A percentile compares a stretch with the other conserved stretches of the same genome.
These are phyloP conservation scores for Taurulus bubalis DNA, from an alignment of 2,113 vertebrate genomes.

Conservation along the genomic window DNA sequence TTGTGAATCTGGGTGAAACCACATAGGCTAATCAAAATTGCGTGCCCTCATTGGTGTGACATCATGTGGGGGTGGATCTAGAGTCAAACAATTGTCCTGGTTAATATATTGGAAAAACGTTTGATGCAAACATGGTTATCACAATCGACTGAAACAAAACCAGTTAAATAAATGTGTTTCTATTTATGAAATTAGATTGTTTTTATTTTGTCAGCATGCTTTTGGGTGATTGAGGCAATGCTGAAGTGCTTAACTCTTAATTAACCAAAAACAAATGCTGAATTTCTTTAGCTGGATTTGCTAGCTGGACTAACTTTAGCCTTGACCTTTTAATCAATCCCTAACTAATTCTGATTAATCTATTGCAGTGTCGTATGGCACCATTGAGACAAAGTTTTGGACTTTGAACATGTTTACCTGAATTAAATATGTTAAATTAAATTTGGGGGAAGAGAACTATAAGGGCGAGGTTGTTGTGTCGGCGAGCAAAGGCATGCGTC, in stretches of 20 bases:
- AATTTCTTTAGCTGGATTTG: background rate
- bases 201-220: background rate
- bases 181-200: background rate
- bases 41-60: background rate
- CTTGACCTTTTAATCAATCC: background rate
- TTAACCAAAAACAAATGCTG: background rate
- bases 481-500: background rate
- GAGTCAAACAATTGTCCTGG: background rate
- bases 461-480: too few relatives aligned
- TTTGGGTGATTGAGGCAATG: background rate
- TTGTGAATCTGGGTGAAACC: constrained; percentile 2
- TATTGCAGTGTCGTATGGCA: background rate
- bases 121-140: background rate
- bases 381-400: background rate
- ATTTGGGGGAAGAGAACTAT: too few relatives aligned
- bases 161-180: background rate
- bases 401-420: too few relatives aligned
- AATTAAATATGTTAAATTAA: too few relatives aligned
- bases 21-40: background rate
- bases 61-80: background rate
- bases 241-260: background rate
- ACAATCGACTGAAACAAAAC: background rate
- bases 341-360: background rate
- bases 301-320: background rate
- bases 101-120: background rate